Conservation (phyloP, 1,140 invertebrate species). For the Brachionus calyciflorus region DNA sequence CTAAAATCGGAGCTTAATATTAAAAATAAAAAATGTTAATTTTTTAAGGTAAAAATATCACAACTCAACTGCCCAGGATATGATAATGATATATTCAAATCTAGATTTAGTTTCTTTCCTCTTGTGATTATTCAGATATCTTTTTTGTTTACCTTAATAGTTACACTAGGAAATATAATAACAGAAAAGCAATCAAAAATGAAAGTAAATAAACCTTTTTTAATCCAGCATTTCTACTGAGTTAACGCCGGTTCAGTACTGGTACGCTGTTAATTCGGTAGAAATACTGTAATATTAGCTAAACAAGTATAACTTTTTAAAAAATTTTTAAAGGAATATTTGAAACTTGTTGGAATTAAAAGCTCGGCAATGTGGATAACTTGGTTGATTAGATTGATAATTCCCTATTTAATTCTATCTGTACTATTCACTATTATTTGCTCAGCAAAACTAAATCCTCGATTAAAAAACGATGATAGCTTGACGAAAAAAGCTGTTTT, state of each 20-base stretch:
- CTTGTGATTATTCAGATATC: not conserved
- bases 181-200: slow-evolving; percentile 38
- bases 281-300: not conserved
- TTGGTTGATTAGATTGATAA: slow-evolving; percentile 23
- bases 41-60: slow-evolving; percentile 25
- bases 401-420: slow-evolving; percentile 13
- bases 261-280: too few relatives aligned
- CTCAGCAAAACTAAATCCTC: not conserved
- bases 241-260: too few relatives aligned
- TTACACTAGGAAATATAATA: slow-evolving; percentile 21
- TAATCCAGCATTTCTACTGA: too few relatives aligned
- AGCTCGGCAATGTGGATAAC: not conserved
- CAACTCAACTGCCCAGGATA: slow-evolving; percentile 30
- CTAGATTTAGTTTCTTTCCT: slow-evolving; percentile 36
- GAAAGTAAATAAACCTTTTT: slow-evolving; percentile 40
- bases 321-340: slow-evolving; percentile 37
- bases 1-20: not conserved
- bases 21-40: too few relatives aligned
- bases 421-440: not conserved
- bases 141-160: slow-evolving; percentile 36
- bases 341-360: slow-evolving; percentile 25
- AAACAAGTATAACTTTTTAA: not conserved
- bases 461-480: not conserved
- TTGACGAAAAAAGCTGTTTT: slow-evolving; percentile 22
- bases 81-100: slow-evolving; percentile 43